Evolutionary conservation across 2,888 invertebrate genomes (phyloP).

Genomic region (Aphodius sticticus): DNA sequence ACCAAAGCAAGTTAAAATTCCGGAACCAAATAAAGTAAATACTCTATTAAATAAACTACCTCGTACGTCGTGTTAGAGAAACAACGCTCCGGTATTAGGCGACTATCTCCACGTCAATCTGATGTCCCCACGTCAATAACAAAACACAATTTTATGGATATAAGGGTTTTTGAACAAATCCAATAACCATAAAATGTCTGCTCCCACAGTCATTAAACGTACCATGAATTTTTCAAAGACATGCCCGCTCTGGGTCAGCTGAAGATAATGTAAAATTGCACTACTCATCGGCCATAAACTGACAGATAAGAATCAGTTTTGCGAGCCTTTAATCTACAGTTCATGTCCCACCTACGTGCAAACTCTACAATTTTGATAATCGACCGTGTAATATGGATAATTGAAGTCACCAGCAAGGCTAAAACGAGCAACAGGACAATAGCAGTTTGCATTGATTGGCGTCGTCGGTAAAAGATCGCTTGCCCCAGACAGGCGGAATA

Average conservation of each 20-base stretch:
- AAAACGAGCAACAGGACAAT: neutral
- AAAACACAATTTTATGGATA: no score
- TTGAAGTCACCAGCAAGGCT: neutral
- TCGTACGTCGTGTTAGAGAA: no score
- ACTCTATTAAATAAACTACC: no score
- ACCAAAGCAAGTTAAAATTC: no score
- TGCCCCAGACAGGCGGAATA: neutral
- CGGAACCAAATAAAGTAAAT: no score
- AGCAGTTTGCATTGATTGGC: neutral
- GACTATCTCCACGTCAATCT: no score
- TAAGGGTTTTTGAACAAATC: neutral
- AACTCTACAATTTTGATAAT: slow-evolving; percentile 4
- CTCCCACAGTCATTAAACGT: neutral
- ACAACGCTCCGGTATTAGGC: no score
- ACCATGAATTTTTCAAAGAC: neutral
- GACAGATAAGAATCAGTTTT: neutral
- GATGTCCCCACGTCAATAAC: no score
- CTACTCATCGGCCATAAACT: neutral
- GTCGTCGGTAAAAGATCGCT: neutral
- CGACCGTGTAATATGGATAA: neutral
- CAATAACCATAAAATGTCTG: neutral
- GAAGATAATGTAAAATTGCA: neutral
- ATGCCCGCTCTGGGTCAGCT: neutral
- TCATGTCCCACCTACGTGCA: neutral
- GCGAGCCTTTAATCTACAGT: neutral